Conservation (phyloP, 2,888 invertebrate genomes). For the Slavum lentiscoides region DNA sequence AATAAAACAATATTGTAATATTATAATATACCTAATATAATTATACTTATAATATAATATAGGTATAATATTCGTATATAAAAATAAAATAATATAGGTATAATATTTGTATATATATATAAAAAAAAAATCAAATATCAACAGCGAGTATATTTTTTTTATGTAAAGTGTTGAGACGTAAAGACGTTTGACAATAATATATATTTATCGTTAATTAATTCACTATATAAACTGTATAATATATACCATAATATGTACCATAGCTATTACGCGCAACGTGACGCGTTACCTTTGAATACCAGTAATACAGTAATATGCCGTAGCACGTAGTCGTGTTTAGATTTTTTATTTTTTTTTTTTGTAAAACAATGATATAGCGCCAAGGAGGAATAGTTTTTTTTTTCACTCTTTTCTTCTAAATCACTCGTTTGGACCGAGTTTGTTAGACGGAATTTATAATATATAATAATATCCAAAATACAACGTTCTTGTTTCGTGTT, state of each 20-base stretch:
- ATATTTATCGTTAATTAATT: constrained; percentile 22
- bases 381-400: constrained; percentile 12
- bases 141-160: neutral
- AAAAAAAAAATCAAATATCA: neutral
- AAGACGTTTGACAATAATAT: neutral
- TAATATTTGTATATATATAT: neutral
- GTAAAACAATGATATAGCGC: too few species aligned
- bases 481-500: too few species aligned
- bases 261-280: neutral
- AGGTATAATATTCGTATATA: too few species aligned
- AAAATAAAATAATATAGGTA: too few species aligned
- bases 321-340: constrained; percentile 22
- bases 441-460: too few species aligned
- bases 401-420: neutral
- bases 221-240: neutral
- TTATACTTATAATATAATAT: too few species aligned
- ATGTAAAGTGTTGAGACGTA: neutral
- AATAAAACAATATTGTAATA: too few species aligned
- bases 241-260: too few species aligned
- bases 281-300: constrained; percentile 21
- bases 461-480: neutral
- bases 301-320: constrained; percentile 1
- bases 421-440: neutral
- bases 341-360: too few species aligned
- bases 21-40: too few species aligned